These are phyloP conservation scores for Clarias gariepinus DNA, from an alignment of 2,113 vertebrate genomes.

Conservation along the genomic window DNA sequence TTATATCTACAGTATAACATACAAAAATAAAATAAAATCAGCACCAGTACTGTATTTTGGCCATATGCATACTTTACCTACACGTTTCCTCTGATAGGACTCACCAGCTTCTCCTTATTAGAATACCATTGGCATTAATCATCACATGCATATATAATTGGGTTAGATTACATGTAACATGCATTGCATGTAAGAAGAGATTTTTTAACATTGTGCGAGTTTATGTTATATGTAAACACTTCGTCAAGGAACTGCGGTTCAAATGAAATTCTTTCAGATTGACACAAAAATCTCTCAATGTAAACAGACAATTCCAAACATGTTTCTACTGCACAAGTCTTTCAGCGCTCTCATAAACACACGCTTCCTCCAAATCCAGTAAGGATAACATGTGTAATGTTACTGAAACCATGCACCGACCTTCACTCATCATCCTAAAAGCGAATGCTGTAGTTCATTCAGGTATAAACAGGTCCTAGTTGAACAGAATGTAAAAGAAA, in stretches of 20 bases:
- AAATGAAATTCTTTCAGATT: background rate
- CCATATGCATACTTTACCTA: background rate
- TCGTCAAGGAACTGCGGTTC: background rate
- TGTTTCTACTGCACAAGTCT: constrained; percentile 4
- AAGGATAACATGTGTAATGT: background rate
- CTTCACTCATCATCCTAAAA: background rate
- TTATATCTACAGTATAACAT: too few species aligned
- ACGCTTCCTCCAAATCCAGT: background rate
- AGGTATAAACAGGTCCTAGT: background rate
- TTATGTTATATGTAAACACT: background rate
- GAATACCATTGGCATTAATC: background rate
- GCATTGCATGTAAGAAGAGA: background rate
- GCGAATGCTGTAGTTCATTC: background rate
- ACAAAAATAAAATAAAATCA: too few species aligned
- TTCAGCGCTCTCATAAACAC: background rate
- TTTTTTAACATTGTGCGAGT: background rate
- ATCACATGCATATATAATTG: background rate
- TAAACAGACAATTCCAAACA: background rate
- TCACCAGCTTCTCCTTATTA: background rate
- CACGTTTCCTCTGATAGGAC: background rate
- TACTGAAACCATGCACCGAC: background rate
- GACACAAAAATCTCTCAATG: background rate
- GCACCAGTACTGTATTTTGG: too few species aligned
- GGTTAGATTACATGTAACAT: background rate
- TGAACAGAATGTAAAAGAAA: background rate